A percentile compares a stretch with the other conserved stretches of the same genome.
phyloP scores from a whole-genome alignment of 2,888 invertebrate genomes.

The Slavum lentiscoides region DNA sequence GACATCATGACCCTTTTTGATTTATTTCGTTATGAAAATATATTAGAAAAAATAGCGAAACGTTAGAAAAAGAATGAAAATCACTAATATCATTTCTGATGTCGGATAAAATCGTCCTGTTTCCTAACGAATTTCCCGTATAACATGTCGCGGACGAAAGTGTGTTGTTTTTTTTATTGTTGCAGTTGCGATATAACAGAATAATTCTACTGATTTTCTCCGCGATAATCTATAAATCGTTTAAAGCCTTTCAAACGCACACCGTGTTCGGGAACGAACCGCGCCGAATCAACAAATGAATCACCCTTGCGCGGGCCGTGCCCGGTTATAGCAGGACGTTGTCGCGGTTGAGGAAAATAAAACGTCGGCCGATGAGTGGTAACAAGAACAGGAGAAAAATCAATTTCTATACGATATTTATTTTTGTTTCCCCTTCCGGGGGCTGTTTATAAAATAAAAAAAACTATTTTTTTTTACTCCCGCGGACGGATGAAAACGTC shows the following conservation, averaged over 20 bases:
- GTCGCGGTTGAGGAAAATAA: neutral
- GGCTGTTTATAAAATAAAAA: too few relatives aligned
- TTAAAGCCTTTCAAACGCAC: neutral
- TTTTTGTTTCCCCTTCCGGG: neutral
- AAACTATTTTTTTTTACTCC: neutral
- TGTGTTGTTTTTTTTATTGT: constrained; percentile 2
- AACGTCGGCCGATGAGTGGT: neutral
- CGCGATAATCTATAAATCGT: neutral
- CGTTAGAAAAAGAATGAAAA: constrained; percentile 6
- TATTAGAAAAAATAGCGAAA: neutral
- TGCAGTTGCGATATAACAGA: too few relatives aligned
- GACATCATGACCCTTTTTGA: too few relatives aligned
- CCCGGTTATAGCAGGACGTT: neutral
- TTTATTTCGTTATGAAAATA: too few relatives aligned
- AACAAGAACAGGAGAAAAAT: neutral
- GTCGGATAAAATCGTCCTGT: neutral
- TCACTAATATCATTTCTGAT: neutral
- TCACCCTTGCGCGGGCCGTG: neutral
- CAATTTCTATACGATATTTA: neutral
- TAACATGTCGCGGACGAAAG: neutral
- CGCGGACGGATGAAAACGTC: neutral
- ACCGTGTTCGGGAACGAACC: neutral
- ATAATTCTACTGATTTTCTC: neutral
- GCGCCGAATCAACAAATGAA: constrained; percentile 19
- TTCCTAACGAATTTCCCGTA: constrained; percentile 10